Evolutionary conservation across 2,113 vertebrate genomes (phyloP).

Genomic region (Zapornia atra): DNA sequence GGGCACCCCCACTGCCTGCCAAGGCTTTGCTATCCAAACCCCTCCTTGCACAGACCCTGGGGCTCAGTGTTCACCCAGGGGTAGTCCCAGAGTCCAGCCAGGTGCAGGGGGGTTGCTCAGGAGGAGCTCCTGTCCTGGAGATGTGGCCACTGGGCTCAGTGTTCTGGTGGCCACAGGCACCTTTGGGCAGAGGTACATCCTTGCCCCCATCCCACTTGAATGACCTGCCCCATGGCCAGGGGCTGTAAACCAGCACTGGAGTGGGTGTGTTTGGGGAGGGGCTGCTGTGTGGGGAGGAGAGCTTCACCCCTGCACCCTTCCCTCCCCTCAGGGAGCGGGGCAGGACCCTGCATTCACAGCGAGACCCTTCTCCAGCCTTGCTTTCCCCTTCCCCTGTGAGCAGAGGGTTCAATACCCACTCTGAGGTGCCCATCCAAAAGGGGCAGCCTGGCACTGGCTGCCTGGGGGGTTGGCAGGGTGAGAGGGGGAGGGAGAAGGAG

Average conservation of each 20-base stretch:
- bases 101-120: too few species aligned
- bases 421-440: neutral
- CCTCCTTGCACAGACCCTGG: neutral
- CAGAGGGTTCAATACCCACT: too few species aligned
- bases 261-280: too few species aligned
- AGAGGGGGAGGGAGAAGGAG: neutral
- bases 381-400: too few species aligned
- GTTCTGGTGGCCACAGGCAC: fast-evolving
- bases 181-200: neutral
- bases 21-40: neutral
- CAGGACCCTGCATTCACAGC: neutral
- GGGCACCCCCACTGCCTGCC: neutral
- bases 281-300: neutral
- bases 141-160: fast-evolving
- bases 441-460: neutral
- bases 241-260: too few species aligned
- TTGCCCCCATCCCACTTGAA: fast-evolving
- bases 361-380: fast-evolving
- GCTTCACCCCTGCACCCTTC: fast-evolving
- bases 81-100: neutral
- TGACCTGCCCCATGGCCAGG: fast-evolving
- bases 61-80: neutral
- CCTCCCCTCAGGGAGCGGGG: fast-evolving
- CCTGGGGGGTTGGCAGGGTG: neutral
- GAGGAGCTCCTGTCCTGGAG: neutral